A percentile compares a stretch with the other conserved stretches of the same genome.
These are phyloP conservation scores for Nymphalis c-album DNA, from an alignment of 2,888 invertebrate species.

Conservation along the genomic window DNA sequence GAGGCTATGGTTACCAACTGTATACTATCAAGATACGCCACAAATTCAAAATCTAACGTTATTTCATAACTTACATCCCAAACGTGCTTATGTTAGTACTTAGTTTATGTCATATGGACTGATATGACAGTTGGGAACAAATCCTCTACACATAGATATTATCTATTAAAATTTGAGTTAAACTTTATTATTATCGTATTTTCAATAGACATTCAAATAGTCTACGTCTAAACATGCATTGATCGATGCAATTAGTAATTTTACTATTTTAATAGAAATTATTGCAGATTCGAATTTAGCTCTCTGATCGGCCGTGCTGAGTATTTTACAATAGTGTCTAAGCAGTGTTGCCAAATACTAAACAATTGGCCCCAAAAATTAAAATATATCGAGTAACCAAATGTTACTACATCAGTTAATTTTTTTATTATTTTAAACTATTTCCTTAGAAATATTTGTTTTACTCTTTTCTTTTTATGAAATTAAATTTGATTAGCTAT, in stretches of 20 bases:
- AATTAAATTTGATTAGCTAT: not conserved
- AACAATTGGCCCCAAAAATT: conserved; percentile 10
- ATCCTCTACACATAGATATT: conserved; percentile 18
- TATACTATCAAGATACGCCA: conserved; percentile 8
- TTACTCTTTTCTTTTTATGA: not conserved
- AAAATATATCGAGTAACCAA: not conserved
- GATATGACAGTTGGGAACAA: conserved; percentile 34
- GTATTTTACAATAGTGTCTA: conserved; percentile 1
- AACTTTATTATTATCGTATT: not conserved
- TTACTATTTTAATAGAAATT: not conserved
- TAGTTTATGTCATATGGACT: conserved; percentile 31
- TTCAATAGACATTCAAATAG: conserved; percentile 10
- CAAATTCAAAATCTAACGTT: conserved; percentile 9
- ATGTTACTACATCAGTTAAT: not conserved
- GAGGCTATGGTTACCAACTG: not conserved
- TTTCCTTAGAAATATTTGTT: not conserved
- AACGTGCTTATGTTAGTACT: conserved; percentile 7
- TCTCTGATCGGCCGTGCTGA: conserved; percentile 6
- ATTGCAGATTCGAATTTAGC: not conserved
- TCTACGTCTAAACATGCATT: conserved; percentile 3
- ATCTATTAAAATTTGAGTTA: conserved; percentile 19
- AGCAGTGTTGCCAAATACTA: conserved; percentile 14
- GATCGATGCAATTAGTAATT: not conserved
- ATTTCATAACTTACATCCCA: conserved; percentile 4
- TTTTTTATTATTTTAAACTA: not conserved